These are phyloP conservation scores for Acheta domesticus DNA, from an alignment of 2,888 invertebrate genomes.

Conservation along the genomic window DNA sequence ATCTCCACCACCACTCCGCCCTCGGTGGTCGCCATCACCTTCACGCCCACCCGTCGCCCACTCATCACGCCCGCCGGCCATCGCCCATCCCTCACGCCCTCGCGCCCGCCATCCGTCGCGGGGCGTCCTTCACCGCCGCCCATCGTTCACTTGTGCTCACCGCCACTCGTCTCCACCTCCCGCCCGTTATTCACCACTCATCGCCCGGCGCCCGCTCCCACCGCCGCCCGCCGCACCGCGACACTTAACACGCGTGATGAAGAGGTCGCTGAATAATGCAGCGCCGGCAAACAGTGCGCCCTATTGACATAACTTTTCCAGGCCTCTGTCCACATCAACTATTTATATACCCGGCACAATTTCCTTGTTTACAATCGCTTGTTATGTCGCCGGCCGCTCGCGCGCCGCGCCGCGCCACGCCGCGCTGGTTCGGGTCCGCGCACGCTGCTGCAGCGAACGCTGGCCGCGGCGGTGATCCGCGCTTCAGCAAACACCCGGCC, in stretches of 20 bases:
- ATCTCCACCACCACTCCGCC: too few species aligned
- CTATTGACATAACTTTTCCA: slow-evolving; percentile 28
- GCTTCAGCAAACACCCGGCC: neutral
- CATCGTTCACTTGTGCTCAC: neutral
- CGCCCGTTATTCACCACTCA: neutral
- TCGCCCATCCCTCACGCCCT: neutral
- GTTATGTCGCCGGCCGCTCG: neutral
- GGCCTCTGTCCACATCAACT: slow-evolving; percentile 19
- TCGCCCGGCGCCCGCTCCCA: neutral
- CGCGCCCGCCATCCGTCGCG: neutral
- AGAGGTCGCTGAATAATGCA: slow-evolving; percentile 26
- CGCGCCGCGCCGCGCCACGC: neutral
- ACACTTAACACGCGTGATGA: slow-evolving; percentile 18
- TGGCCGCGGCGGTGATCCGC: neutral
- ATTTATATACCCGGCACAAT: slow-evolving; percentile 9
- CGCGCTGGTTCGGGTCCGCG: neutral
- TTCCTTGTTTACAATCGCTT: slow-evolving; percentile 18
- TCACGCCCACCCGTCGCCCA: too few species aligned
- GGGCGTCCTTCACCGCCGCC: neutral
- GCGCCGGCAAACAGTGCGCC: slow-evolving; percentile 25
- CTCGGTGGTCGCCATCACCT: too few species aligned
- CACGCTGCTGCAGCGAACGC: neutral
- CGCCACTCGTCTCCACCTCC: neutral
- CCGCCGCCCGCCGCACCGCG: neutral
- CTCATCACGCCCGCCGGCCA: neutral